phyloP scores from a whole-genome alignment of 2,113 vertebrate species.

The Petaurus breviceps region DNA sequence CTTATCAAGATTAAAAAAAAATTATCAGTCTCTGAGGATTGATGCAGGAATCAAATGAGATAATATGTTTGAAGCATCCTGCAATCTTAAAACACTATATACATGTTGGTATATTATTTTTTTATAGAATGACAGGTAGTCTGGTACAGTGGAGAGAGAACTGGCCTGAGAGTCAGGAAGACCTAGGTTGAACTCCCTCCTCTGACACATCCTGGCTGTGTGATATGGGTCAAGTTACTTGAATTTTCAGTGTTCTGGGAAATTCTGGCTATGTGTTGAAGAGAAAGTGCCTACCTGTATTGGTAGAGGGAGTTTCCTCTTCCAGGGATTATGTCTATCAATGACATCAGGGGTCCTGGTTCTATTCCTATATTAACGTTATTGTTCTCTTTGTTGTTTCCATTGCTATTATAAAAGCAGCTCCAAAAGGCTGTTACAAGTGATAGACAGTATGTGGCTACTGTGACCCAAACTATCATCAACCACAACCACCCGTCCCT shows the following conservation, averaged over 20 bases:
- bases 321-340: not conserved
- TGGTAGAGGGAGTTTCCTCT: not conserved
- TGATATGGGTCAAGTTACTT: not conserved
- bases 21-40: not conserved
- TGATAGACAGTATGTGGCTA: not conserved
- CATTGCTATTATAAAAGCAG: not conserved
- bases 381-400: not conserved
- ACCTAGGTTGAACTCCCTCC: not conserved
- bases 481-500: not conserved
- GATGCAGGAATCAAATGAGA: not conserved
- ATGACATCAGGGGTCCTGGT: not conserved
- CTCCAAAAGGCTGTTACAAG: not conserved
- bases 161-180: not conserved
- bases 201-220: not conserved
- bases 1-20: not conserved
- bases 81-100: not conserved
- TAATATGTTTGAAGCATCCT: not conserved
- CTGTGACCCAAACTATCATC: not conserved
- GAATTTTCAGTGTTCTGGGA: not conserved
- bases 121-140: not conserved
- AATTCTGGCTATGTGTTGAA: not conserved
- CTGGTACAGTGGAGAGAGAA: not conserved
- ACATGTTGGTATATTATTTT: not conserved
- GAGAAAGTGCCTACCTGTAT: not conserved
- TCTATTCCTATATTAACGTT: not conserved